Conservation (phyloP, 2,113 vertebrate species). For the Arenaria interpres region DNA sequence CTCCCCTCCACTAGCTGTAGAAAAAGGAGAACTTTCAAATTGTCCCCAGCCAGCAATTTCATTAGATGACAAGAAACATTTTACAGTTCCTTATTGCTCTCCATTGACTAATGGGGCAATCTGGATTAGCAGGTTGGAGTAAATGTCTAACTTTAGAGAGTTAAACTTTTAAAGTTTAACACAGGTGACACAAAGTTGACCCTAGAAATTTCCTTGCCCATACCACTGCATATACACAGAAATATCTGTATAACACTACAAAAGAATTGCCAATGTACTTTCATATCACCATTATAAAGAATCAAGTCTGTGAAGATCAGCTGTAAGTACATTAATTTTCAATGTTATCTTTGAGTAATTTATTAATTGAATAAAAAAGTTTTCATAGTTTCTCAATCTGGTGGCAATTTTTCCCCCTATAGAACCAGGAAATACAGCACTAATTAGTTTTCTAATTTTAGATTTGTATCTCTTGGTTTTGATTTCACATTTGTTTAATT, state of each 20-base stretch:
- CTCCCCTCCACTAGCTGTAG: background rate
- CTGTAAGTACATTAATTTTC: background rate
- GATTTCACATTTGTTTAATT: background rate
- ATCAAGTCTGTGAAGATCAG: background rate
- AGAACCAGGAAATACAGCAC: background rate
- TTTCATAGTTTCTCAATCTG: background rate
- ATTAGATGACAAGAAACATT: background rate
- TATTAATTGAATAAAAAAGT: background rate
- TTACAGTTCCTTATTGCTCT: background rate
- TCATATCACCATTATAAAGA: background rate
- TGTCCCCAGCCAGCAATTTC: no score
- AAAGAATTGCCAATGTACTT: background rate
- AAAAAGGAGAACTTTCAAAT: background rate
- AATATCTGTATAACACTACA: background rate
- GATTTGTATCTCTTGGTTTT: background rate
- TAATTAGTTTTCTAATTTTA: conserved; percentile 41
- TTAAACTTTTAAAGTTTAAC: background rate
- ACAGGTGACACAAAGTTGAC: background rate
- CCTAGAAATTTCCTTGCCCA: background rate
- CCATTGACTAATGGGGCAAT: background rate
- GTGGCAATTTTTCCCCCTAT: background rate
- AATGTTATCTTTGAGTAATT: background rate
- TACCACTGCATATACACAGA: background rate
- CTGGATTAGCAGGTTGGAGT: background rate
- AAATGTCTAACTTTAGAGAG: background rate